phyloP scores from a whole-genome alignment of 2,113 vertebrate genomes.

The Hepsetus odoe region DNA sequence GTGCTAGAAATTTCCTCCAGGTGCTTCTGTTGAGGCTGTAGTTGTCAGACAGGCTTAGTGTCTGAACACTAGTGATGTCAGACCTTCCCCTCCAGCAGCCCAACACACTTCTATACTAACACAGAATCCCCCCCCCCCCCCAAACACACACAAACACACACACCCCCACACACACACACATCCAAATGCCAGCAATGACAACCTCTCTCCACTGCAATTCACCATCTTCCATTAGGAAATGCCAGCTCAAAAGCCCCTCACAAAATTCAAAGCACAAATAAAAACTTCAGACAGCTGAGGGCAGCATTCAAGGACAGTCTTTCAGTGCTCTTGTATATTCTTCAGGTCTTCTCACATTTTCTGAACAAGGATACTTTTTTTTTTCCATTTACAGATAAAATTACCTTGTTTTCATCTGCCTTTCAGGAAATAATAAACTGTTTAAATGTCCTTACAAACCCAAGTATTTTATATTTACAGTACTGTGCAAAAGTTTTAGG shows the following conservation, averaged over 20 bases:
- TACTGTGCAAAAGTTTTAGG: no score
- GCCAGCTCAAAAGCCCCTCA: conserved; percentile 14
- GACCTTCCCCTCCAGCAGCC: not conserved
- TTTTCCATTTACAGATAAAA: not conserved
- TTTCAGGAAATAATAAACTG: no score
- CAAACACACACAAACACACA: not conserved
- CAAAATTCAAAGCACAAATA: not conserved
- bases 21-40: conserved; percentile 4
- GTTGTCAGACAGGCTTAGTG: conserved; percentile 21
- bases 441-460: no score
- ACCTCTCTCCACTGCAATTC: conserved; percentile 1
- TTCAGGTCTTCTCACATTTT: not conserved
- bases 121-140: no score
- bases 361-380: not conserved
- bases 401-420: no score
- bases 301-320: not conserved
- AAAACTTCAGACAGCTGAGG: not conserved
- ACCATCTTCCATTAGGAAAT: conserved; percentile 27
- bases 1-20: not conserved
- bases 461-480: no score
- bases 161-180: not conserved
- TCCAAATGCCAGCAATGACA: conserved; percentile 27
- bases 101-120: conserved; percentile 23
- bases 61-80: conserved; percentile 34
- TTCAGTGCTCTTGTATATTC: not conserved